These are phyloP conservation scores for Chaenocephalus aceratus DNA, from an alignment of 2,113 vertebrate species.

Conservation along the genomic window DNA sequence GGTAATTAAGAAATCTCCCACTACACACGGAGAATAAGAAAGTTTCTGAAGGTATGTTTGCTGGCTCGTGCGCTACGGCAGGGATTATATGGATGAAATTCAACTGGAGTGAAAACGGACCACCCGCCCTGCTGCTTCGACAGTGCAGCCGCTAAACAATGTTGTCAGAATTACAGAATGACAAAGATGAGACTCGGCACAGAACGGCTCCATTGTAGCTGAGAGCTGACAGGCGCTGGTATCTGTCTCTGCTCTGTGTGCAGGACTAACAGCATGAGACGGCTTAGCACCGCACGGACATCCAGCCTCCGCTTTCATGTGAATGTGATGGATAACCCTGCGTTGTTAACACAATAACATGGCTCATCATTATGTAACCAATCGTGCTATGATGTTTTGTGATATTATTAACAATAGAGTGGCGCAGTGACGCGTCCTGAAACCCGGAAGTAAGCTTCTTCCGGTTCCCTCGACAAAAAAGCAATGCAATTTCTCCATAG, in stretches of 20 bases:
- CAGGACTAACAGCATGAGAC: background rate
- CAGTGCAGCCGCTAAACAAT: constrained; percentile 23
- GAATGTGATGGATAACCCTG: background rate
- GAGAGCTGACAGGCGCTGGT: background rate
- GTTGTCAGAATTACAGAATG: constrained; percentile 52
- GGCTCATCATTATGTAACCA: no score
- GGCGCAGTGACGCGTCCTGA: no score
- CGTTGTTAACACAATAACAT: background rate
- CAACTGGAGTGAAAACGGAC: constrained; percentile 60
- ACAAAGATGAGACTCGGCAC: constrained; percentile 41
- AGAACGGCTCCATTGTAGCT: constrained; percentile 3
- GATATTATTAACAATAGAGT: no score
- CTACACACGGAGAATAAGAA: background rate
- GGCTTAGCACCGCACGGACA: background rate
- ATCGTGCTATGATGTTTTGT: no score
- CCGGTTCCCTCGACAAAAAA: no score
- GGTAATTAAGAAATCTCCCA: constrained; percentile 24
- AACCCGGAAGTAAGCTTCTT: no score
- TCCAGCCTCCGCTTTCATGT: background rate
- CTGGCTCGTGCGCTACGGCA: constrained; percentile 50
- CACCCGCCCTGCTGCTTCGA: constrained; percentile 25
- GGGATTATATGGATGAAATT: constrained; percentile 63
- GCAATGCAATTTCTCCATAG: no score
- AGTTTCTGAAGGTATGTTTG: background rate
- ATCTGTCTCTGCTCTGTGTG: background rate